phyloP scores from a whole-genome alignment of 2,888 invertebrate genomes.

The Eumacrocentrus americanus region DNA sequence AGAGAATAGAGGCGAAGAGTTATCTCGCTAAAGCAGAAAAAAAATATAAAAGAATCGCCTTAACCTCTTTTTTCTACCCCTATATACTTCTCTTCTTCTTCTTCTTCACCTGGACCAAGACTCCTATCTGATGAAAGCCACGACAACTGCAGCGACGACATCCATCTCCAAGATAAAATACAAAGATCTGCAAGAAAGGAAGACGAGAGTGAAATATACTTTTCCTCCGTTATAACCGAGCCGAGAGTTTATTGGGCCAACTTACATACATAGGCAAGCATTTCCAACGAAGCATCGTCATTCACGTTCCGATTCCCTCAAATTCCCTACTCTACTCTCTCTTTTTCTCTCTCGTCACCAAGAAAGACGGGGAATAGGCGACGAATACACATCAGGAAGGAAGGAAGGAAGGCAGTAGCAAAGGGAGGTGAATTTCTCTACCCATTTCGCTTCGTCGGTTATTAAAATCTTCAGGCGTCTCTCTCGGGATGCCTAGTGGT shows the following conservation, averaged over 20 bases:
- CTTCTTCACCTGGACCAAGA: slow-evolving; percentile 7
- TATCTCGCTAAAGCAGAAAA: slow-evolving; percentile 1
- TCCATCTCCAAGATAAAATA: slow-evolving; percentile 14
- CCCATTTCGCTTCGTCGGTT: slow-evolving; percentile 23
- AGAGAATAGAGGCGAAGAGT: neutral
- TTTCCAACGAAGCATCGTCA: slow-evolving; percentile 14
- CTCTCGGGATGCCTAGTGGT: neutral
- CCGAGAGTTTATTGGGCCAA: slow-evolving; percentile 12
- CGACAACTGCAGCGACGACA: too few relatives aligned
- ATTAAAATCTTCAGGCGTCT: slow-evolving; percentile 13
- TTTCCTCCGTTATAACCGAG: neutral
- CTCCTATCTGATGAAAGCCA: slow-evolving; percentile 7
- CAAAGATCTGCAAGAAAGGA: slow-evolving; percentile 4
- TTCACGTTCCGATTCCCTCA: slow-evolving; percentile 17
- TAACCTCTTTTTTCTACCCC: neutral
- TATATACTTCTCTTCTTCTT: neutral
- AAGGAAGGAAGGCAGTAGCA: neutral
- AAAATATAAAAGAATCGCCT: neutral
- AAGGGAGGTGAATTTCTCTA: slow-evolving; percentile 18
- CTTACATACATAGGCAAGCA: slow-evolving; percentile 2
- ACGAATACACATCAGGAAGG: neutral
- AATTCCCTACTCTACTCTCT: neutral
- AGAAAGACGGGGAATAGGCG: neutral
- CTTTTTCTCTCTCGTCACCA: neutral
- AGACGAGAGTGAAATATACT: slow-evolving; percentile 5